phyloP scores from a whole-genome alignment of 64 coral and sea anemone genomes.

The Hydrozoanthus tunicans region DNA sequence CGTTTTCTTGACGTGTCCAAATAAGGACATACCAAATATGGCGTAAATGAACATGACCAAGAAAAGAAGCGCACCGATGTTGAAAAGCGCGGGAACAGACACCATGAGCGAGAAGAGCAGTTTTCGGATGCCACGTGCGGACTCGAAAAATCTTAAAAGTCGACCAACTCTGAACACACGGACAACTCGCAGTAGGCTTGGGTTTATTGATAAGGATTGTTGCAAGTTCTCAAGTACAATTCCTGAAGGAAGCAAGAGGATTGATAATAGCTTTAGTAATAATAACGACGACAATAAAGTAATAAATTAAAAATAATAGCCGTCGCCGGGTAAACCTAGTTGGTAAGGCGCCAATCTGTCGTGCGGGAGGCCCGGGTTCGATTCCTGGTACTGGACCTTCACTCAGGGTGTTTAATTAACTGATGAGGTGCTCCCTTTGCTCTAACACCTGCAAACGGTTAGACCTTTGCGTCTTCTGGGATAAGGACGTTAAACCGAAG shows the following conservation, averaged over 20 bases:
- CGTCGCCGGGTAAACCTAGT: background rate
- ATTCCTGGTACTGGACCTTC: no score
- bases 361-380: no score
- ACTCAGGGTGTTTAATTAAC: background rate
- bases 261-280: background rate
- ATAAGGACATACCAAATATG: slow-evolving; percentile 56
- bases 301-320: background rate
- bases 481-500: no score
- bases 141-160: slow-evolving; percentile 60
- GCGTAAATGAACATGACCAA: slow-evolving; percentile 44
- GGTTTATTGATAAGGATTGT: slow-evolving; percentile 42
- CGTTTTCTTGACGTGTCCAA: slow-evolving; percentile 46
- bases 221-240: slow-evolving; percentile 45
- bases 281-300: background rate
- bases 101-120: slow-evolving; percentile 54
- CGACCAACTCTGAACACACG: slow-evolving; percentile 49
- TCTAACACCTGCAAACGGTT: no score
- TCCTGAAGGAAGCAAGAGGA: background rate
- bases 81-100: slow-evolving; percentile 39
- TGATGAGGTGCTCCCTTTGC: no score
- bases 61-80: slow-evolving; percentile 39
- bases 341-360: no score
- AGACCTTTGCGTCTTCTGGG: no score
- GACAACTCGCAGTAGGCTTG: slow-evolving; percentile 52
- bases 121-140: slow-evolving; percentile 47